These are phyloP conservation scores for Aphyosemion australe DNA, from an alignment of 2,113 vertebrate genomes.

Conservation along the genomic window DNA sequence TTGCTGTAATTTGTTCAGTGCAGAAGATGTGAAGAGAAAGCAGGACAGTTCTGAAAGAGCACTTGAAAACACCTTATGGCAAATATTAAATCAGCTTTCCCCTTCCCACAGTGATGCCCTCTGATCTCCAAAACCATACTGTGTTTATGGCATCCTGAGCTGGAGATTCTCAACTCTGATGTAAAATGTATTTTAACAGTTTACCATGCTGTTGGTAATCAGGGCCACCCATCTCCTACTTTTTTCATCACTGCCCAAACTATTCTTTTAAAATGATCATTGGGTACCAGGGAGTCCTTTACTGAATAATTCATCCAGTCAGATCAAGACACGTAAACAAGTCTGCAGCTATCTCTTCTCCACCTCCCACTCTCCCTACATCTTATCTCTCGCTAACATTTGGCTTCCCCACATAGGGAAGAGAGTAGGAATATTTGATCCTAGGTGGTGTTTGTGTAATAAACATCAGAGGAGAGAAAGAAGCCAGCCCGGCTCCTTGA, in stretches of 20 bases:
- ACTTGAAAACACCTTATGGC: conserved; percentile 1
- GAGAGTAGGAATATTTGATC: conserved; percentile 58
- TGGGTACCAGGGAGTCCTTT: conserved; percentile 41
- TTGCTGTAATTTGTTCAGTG: too few species aligned
- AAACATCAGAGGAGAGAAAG: conserved; percentile 64
- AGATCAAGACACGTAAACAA: conserved; percentile 70
- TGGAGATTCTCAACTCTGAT: too few species aligned
- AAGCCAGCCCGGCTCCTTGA: conserved; percentile 32
- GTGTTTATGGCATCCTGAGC: conserved; percentile 12
- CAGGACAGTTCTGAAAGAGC: conserved; percentile 3
- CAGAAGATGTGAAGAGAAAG: conserved; percentile 5
- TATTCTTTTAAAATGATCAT: conserved; percentile 55
- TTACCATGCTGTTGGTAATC: conserved; percentile 35
- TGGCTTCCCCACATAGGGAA: conserved; percentile 41
- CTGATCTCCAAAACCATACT: conserved; percentile 45
- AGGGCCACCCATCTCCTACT: conserved; percentile 12
- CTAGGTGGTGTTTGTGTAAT: conserved; percentile 58
- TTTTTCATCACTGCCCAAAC: conserved; percentile 27
- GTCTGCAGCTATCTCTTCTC: conserved; percentile 34
- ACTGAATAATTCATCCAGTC: conserved; percentile 74
- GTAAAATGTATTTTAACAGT: conserved; percentile 32
- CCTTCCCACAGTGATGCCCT: conserved; percentile 26
- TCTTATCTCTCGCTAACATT: conserved; percentile 72
- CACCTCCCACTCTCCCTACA: conserved; percentile 47
- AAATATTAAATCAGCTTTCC: conserved; percentile 15